Evolutionary conservation across 2,113 vertebrate species (phyloP).

Genomic region (Stigmatopora argus): DNA sequence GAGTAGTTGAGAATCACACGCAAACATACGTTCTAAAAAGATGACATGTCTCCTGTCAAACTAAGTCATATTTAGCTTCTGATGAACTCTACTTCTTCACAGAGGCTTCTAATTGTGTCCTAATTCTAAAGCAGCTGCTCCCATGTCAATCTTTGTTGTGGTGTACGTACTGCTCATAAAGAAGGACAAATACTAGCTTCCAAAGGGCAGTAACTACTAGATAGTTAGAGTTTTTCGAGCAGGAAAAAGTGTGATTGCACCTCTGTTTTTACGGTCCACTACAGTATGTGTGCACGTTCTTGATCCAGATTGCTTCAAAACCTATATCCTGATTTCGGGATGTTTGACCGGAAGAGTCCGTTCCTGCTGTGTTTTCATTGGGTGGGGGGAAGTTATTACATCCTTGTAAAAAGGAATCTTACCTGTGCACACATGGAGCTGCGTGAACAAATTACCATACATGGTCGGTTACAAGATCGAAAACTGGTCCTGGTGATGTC

Average conservation of each 20-base stretch:
- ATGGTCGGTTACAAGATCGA: constrained; percentile 48
- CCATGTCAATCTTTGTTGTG: constrained; percentile 45
- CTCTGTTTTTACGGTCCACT: constrained; percentile 6
- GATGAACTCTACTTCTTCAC: neutral
- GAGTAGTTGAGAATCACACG: constrained; percentile 18
- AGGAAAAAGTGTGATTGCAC: constrained; percentile 21
- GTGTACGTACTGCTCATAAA: constrained; percentile 40
- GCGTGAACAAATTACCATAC: constrained; percentile 46
- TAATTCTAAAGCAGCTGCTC: neutral
- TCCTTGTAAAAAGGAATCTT: constrained; percentile 49
- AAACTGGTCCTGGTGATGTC: constrained; percentile 35
- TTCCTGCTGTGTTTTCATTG: constrained; percentile 34
- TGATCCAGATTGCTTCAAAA: neutral
- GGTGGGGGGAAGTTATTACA: constrained; percentile 38
- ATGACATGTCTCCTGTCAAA: neutral
- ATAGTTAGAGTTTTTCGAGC: constrained; percentile 45
- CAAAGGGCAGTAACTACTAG: constrained; percentile 44
- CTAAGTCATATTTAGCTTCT: neutral
- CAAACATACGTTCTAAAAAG: constrained; percentile 18
- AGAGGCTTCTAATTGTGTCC: constrained; percentile 1
- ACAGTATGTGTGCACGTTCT: neutral
- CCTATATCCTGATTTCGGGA: constrained; percentile 19
- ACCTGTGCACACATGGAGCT: constrained; percentile 54
- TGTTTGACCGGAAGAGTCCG: constrained; percentile 33
- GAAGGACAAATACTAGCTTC: constrained; percentile 32